phyloP scores from a whole-genome alignment of 2,797 vertebrate species.

The Pitangus sulphuratus region DNA sequence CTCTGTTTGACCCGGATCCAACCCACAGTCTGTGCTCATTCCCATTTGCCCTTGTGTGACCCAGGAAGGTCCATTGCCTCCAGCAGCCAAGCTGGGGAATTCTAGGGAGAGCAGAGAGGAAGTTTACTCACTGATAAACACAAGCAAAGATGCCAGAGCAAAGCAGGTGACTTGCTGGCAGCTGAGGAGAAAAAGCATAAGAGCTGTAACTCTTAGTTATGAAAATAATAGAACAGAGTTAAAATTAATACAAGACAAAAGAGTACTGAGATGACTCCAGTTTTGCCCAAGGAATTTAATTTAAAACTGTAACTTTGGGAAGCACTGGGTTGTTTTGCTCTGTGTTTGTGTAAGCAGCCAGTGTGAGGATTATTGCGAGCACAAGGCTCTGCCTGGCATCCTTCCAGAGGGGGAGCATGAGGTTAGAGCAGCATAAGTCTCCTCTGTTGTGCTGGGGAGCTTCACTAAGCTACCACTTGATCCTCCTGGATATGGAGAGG shows the following conservation, averaged over 20 bases:
- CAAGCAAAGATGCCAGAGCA: neutral
- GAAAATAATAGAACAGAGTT: neutral
- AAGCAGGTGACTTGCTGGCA: neutral
- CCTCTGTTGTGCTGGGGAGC: neutral
- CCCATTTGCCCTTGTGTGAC: rapidly evolving
- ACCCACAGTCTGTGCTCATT: rapidly evolving
- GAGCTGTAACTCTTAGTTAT: neutral
- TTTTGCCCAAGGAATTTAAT: slow-evolving; percentile 6
- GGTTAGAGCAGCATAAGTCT: neutral
- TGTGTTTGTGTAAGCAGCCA: slow-evolving; percentile 9
- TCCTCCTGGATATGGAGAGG: neutral
- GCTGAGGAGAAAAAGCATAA: neutral
- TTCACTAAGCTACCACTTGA: neutral
- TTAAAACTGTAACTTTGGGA: neutral
- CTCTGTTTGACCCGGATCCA: rapidly evolving
- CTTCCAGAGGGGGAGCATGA: neutral
- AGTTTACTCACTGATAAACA: neutral
- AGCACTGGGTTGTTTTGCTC: neutral
- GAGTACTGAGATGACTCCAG: neutral
- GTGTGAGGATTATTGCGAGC: neutral
- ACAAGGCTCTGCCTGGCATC: neutral
- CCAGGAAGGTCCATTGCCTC: neutral
- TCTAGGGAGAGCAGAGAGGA: neutral
- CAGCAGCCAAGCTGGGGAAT: neutral
- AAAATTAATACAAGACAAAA: neutral